Conservation (phyloP, 2,113 vertebrate species). For the Ophiodon elongatus region DNA sequence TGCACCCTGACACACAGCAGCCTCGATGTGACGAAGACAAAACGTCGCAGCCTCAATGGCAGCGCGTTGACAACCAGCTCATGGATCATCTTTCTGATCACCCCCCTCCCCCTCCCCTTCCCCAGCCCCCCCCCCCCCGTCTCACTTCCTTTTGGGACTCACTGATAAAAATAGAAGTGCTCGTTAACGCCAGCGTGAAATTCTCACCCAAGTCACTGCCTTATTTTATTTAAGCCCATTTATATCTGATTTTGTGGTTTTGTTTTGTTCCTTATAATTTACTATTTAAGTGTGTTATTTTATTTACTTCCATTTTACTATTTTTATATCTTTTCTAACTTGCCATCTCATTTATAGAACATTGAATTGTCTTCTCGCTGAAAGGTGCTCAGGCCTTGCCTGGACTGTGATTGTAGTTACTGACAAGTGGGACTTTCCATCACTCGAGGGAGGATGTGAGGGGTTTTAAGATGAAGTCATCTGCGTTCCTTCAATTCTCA, state of each 20-base stretch:
- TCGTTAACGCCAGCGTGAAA: background rate
- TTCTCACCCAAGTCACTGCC: background rate
- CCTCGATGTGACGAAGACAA: conserved; percentile 13
- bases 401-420: background rate
- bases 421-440: conserved; percentile 50
- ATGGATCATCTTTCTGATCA: background rate
- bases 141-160: background rate
- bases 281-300: background rate
- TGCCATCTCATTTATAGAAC: background rate
- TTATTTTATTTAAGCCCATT: background rate
- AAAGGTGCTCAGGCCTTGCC: background rate
- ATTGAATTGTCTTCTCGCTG: background rate
- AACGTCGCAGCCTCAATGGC: background rate
- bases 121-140: background rate
- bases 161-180: conserved; percentile 1
- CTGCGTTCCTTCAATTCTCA: conserved; percentile 16
- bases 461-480: conserved; percentile 27
- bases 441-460: background rate
- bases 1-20: background rate
- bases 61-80: background rate
- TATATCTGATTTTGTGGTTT: background rate
- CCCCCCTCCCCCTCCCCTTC: background rate
- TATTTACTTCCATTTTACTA: background rate
- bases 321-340: background rate
- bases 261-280: background rate